Percentiles rank a stretch among this genome's conserved stretches.
Evolutionary conservation across 2,113 vertebrate species (phyloP).

Genomic region (Carassius gibelio): DNA sequence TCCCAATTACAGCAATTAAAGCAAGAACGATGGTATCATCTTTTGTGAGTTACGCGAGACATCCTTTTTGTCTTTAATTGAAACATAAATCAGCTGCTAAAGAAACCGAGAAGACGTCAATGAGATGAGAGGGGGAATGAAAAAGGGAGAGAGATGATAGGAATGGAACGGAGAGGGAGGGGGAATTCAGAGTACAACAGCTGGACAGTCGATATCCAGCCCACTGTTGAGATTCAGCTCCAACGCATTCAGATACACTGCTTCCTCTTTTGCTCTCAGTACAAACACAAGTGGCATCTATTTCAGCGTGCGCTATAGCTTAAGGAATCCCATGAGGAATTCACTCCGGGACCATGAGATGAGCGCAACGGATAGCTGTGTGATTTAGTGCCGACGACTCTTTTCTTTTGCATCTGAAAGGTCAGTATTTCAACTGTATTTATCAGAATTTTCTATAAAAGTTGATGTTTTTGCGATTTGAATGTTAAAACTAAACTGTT

Average conservation of each 20-base stretch:
- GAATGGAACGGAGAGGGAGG: constrained; percentile 46
- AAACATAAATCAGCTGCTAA: constrained; percentile 30
- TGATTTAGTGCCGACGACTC: constrained; percentile 25
- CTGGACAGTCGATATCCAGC: constrained; percentile 51
- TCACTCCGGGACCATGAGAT: constrained; percentile 33
- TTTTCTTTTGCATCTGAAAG: constrained; percentile 38
- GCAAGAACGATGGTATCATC: not conserved
- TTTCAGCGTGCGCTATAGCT: not conserved
- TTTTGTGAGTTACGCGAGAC: not conserved
- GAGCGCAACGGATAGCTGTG: constrained; percentile 36
- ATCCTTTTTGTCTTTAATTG: constrained; percentile 8
- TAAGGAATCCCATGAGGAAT: constrained; percentile 26
- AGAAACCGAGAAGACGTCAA: constrained; percentile 1
- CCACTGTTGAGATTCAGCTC: constrained; percentile 45
- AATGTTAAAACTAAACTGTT: not conserved
- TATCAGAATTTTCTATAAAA: not conserved
- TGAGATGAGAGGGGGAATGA: not conserved
- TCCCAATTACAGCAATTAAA: not conserved
- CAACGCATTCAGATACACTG: not conserved
- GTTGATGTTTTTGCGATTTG: no score
- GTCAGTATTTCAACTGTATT: constrained; percentile 34
- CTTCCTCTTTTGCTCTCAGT: constrained; percentile 1
- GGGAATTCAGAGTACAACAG: constrained; percentile 52
- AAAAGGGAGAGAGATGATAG: constrained; percentile 10
- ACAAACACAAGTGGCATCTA: constrained; percentile 4